A percentile compares a stretch with the other conserved stretches of the same genome.
Evolutionary conservation across 2,113 vertebrate species (phyloP).

Genomic region (Elachura formosa): DNA sequence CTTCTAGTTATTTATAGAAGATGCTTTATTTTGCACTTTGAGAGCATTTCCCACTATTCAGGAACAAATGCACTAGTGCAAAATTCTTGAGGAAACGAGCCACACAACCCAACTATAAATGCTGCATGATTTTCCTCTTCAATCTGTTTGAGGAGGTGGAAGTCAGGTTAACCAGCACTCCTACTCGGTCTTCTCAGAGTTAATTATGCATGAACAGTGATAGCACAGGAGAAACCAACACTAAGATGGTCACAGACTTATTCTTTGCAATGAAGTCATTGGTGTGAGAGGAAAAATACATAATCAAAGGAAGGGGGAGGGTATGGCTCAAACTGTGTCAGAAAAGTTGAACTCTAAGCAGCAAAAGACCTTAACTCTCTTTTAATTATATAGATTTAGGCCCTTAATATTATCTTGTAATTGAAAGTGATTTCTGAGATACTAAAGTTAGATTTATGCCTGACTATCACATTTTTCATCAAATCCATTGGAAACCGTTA

Average conservation of each 20-base stretch:
- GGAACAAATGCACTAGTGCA: neutral
- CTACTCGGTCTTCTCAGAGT: neutral
- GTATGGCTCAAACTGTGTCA: neutral
- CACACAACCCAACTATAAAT: neutral
- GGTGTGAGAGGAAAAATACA: neutral
- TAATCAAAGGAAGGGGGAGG: rapidly evolving
- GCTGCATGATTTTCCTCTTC: neutral
- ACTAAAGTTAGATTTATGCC: neutral
- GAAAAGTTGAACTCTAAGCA: neutral
- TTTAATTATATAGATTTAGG: neutral
- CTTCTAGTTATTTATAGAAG: neutral
- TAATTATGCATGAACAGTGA: neutral
- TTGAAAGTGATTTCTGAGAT: neutral
- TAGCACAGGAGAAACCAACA: neutral
- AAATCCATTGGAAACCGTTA: neutral
- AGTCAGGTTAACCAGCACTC: neutral
- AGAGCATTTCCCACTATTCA: neutral
- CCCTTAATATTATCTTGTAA: neutral
- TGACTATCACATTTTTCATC: neutral
- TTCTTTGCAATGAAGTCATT: neutral
- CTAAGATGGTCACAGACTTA: neutral
- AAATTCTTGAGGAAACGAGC: neutral
- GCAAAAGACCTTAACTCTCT: neutral
- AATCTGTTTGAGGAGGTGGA: neutral
- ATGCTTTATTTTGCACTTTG: neutral